Percentiles rank a stretch among this genome's conserved stretches.
phyloP scores from a whole-genome alignment of 2,888 invertebrate species.

The Dryobota labecula region DNA sequence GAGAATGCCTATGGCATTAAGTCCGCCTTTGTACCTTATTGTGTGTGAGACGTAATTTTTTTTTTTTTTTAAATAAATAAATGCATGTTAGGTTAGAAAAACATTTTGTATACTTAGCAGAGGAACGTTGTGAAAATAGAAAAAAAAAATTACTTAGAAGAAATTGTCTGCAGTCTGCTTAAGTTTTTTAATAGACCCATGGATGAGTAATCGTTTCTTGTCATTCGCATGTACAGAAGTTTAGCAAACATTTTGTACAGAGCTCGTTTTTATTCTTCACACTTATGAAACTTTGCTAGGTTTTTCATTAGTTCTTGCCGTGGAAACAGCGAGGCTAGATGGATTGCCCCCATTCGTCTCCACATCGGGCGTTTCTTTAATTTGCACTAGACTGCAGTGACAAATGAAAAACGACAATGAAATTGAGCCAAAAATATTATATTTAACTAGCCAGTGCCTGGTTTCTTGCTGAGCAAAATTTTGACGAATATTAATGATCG shows the following conservation, averaged over 20 bases:
- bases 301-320: conserved; percentile 58
- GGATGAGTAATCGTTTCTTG: conserved; percentile 24
- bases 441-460: not conserved
- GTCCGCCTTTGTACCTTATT: no score
- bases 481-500: not conserved
- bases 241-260: conserved; percentile 25
- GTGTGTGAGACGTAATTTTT: no score
- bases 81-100: no score
- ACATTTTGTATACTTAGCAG: no score
- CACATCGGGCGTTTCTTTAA: conserved; percentile 57
- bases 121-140: no score
- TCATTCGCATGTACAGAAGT: conserved; percentile 32
- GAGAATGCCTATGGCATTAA: no score
- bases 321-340: conserved; percentile 50
- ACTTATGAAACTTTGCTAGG: conserved; percentile 53
- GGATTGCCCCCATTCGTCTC: conserved; percentile 51
- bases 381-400: conserved; percentile 53
- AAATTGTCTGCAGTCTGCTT: not conserved
- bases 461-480: not conserved
- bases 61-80: no score
- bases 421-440: conserved; percentile 10
- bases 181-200: not conserved
- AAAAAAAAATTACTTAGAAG: not conserved
- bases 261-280: conserved; percentile 34
- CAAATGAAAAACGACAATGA: conserved; percentile 28